phyloP scores from a whole-genome alignment of 1,140 invertebrate genomes.

The Papilio helenus region DNA sequence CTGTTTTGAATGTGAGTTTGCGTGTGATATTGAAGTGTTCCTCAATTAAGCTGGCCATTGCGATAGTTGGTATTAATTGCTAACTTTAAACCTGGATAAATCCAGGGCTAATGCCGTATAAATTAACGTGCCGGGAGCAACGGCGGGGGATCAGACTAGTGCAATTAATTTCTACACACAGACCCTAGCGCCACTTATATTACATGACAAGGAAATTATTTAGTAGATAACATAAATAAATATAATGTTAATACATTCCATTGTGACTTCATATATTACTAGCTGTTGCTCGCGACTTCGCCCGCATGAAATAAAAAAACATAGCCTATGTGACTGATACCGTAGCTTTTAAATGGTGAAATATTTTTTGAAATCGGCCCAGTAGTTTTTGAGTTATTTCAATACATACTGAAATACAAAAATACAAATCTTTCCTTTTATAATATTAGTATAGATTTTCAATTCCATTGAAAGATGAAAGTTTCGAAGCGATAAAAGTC shows the following conservation, averaged over 20 bases:
- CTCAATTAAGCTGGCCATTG: background rate
- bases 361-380: too few species aligned
- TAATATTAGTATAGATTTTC: too few species aligned
- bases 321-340: too few species aligned
- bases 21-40: background rate
- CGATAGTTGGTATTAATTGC: constrained; percentile 22
- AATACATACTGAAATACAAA: too few species aligned
- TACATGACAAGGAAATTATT: constrained; percentile 19
- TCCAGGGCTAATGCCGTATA: constrained; percentile 26
- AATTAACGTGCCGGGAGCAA: constrained; percentile 2
- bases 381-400: too few species aligned
- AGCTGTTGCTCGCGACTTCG: too few species aligned
- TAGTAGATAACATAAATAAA: background rate
- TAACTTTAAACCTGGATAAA: constrained; percentile 18
- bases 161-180: constrained; percentile 29
- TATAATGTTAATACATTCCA: too few species aligned
- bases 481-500: background rate
- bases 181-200: constrained; percentile 9
- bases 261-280: too few species aligned
- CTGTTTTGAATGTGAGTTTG: background rate
- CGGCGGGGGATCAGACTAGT: constrained; percentile 30
- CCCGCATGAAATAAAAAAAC: too few species aligned
- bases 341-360: too few species aligned
- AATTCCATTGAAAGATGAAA: background rate
- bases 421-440: too few species aligned